Evolutionary conservation across 2,888 invertebrate species (phyloP), one percentile per base, ranked within the genome.

Genomic region (Cephonodes hylas): DNA sequence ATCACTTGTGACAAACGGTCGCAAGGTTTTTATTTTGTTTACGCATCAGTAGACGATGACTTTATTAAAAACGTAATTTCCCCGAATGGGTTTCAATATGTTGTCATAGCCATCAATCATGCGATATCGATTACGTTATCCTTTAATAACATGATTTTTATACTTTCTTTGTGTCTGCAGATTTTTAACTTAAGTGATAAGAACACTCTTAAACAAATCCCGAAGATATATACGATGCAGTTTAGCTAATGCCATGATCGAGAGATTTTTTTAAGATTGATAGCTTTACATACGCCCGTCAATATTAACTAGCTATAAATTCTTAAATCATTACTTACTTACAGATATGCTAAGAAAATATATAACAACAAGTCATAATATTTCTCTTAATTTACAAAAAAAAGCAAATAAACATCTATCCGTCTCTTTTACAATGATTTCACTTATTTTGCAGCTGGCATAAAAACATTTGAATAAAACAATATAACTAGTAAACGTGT

Each of bases 1-100:
- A 58, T 60, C 63, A 34, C 38, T 25, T 42, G 56, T 61, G 61
- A 64, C 10, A 53, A 31, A 53, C 3, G 18, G 23, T 45, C 23
- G 45, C 22, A 45, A 45, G 45, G 8, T 27, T 8, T 18, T 27
- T 53, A n/a, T 27, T 31, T 31, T 27, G 18, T 31, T 27, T 31
- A 53, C 15, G 18, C 18, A 6, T 25, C 23, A 18, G 10, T 53
- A 13, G 10, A 10, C 3, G 27, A 15, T 31, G 53, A 27, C 27
- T 10, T 15, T 25, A 53, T 53, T 27, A 5, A 20, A 31, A 53
- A 18, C 15, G 6, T 4, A 31, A 27, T 53, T 53, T 27, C 18
- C 8, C 18, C 18, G 18, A 31, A 31, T 18, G 31, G 15, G 18
- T 31, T 53, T 53, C 3, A 53, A 2, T 8, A 4, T 53, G 53